Evolutionary conservation across 2,113 vertebrate species (phyloP).

Genomic region (Corythaixoides concolor): DNA sequence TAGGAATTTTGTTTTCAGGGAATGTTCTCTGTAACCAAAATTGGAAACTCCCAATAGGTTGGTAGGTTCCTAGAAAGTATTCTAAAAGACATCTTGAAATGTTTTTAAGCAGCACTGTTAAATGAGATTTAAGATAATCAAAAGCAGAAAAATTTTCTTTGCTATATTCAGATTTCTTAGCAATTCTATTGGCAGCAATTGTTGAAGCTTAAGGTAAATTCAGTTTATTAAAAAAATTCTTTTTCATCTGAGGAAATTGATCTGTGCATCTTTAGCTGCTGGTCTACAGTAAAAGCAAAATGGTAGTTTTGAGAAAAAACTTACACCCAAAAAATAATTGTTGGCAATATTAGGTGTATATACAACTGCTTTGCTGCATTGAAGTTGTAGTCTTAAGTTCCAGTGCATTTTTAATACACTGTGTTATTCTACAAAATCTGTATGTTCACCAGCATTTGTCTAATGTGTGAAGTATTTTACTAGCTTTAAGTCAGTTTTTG

Average conservation of each 20-base stretch:
- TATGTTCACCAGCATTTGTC: background rate
- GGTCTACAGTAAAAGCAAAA: background rate
- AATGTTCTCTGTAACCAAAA: constrained; percentile 13
- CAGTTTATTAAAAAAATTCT: background rate
- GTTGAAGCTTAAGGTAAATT: background rate
- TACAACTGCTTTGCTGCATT: background rate
- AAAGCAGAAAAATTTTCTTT: constrained; percentile 5
- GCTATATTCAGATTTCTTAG: background rate
- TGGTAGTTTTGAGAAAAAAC: background rate
- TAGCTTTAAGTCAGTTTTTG: background rate
- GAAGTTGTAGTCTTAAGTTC: background rate
- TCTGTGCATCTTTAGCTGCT: background rate
- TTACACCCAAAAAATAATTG: background rate
- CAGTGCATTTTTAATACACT: background rate
- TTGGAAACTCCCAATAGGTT: constrained; percentile 36
- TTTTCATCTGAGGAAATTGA: background rate
- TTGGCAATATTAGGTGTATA: background rate
- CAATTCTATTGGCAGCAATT: background rate
- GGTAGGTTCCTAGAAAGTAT: constrained; percentile 43
- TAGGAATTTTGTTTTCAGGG: background rate
- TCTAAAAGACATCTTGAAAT: background rate
- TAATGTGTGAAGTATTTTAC: background rate
- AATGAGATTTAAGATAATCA: background rate
- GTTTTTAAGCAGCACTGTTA: constrained; percentile 18
- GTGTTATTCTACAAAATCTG: background rate